A percentile compares a stretch with the other conserved stretches of the same genome.
phyloP scores from a whole-genome alignment of 2,113 vertebrate genomes.

The Sphyrna mokarran region DNA sequence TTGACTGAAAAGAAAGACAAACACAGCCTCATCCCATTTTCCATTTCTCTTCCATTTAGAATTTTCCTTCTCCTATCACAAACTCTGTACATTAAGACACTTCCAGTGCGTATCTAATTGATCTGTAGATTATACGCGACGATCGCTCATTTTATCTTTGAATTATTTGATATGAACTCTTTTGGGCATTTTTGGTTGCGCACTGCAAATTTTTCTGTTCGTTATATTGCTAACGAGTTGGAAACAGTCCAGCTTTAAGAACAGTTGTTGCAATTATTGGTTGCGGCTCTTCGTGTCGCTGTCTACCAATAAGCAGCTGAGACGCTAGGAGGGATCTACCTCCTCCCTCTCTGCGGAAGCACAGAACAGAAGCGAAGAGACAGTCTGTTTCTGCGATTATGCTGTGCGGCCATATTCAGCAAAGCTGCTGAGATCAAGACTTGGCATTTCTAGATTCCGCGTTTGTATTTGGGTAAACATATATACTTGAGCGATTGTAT shows the following conservation, averaged over 20 bases:
- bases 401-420: background rate
- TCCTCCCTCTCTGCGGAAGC: slow-evolving; percentile 46
- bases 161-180: background rate
- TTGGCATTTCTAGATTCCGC: background rate
- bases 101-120: too few relatives aligned
- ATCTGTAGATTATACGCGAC: too few relatives aligned
- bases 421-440: background rate
- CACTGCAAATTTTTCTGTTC: background rate
- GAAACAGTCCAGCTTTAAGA: background rate
- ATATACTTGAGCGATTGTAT: background rate
- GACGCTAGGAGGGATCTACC: slow-evolving; percentile 69
- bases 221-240: background rate
- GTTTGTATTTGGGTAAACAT: background rate
- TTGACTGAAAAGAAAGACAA: too few relatives aligned
- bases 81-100: too few relatives aligned
- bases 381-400: background rate
- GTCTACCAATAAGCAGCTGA: slow-evolving; percentile 60
- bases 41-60: too few relatives aligned
- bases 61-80: too few relatives aligned
- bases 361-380: background rate
- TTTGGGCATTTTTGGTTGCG: background rate
- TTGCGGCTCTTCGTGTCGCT: slow-evolving; percentile 41
- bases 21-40: too few relatives aligned
- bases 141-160: background rate
- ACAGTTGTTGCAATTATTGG: slow-evolving; percentile 49